A percentile compares a stretch with the other conserved stretches of the same genome.
Conservation (phyloP, 2,888 invertebrate genomes). For the Scelioninae gen. 1 region DNA sequence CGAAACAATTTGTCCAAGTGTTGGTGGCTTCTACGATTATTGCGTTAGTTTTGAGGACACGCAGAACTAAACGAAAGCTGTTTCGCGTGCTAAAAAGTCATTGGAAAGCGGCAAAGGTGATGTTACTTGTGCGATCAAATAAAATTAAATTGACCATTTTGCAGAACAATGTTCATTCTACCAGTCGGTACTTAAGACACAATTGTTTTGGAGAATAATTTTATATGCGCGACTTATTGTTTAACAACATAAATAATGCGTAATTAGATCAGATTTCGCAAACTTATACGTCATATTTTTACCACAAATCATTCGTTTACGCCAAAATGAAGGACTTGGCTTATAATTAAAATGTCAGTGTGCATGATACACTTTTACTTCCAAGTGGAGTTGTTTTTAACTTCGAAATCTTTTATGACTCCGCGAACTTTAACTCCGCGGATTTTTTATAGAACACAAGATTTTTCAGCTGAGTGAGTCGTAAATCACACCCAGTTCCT, state of each 20-base stretch:
- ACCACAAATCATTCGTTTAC: constrained; percentile 38
- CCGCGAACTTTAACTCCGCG: constrained; percentile 31
- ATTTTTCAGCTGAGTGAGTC: constrained; percentile 44
- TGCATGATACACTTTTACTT: constrained; percentile 42
- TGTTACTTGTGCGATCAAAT: background rate
- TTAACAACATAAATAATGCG: constrained; percentile 1
- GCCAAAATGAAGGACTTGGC: constrained; percentile 20
- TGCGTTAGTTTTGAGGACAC: constrained; percentile 2
- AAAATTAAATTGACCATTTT: constrained; percentile 10
- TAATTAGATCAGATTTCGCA: constrained; percentile 10
- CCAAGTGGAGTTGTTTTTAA: constrained; percentile 54
- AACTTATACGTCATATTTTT: constrained; percentile 9
- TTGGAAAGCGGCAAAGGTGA: background rate
- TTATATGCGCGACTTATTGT: background rate
- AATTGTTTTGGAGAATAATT: background rate
- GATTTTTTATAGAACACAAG: constrained; percentile 41
- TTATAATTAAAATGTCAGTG: constrained; percentile 50
- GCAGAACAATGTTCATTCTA: background rate
- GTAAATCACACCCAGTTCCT: constrained; percentile 44
- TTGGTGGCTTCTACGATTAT: background rate
- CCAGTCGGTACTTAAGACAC: background rate
- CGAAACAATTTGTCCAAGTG: constrained; percentile 6
- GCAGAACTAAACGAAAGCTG: constrained; percentile 3
- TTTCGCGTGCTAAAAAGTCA: constrained; percentile 10
- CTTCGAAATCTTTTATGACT: constrained; percentile 49